phyloP scores from a whole-genome alignment of 2,888 invertebrate species.

The Ceratothoa steindachneri region DNA sequence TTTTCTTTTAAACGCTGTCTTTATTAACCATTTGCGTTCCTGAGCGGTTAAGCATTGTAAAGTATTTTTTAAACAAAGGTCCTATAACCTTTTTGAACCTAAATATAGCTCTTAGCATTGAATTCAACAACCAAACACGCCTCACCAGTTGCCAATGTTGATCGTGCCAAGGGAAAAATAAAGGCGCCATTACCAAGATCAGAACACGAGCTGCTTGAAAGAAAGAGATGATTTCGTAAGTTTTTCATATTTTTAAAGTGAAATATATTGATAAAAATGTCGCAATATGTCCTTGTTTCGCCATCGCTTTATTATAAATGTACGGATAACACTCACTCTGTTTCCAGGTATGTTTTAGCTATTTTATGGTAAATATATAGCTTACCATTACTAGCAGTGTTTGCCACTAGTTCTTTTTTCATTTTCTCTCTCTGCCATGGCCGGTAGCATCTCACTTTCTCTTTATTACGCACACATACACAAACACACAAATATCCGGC shows the following conservation, averaged over 20 bases:
- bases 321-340: not conserved
- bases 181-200: conserved; percentile 3
- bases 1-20: not conserved
- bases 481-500: too few species aligned
- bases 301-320: not conserved
- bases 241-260: not conserved
- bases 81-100: too few species aligned
- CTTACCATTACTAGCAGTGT: too few species aligned
- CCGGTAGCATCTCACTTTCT: too few species aligned
- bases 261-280: not conserved
- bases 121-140: not conserved
- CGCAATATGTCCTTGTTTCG: not conserved
- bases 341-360: conserved; percentile 18
- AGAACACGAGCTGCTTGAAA: not conserved
- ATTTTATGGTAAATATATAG: not conserved
- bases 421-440: too few species aligned
- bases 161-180: conserved; percentile 2
- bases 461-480: too few species aligned
- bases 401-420: too few species aligned
- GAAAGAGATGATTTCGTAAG: not conserved
- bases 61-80: too few species aligned
- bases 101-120: not conserved
- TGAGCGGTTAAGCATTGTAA: too few species aligned
- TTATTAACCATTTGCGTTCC: not conserved
- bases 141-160: conserved; percentile 5